Base-by-base conservation (phyloP, 2,888 invertebrate species). In the Diploptera punctata region DNA sequence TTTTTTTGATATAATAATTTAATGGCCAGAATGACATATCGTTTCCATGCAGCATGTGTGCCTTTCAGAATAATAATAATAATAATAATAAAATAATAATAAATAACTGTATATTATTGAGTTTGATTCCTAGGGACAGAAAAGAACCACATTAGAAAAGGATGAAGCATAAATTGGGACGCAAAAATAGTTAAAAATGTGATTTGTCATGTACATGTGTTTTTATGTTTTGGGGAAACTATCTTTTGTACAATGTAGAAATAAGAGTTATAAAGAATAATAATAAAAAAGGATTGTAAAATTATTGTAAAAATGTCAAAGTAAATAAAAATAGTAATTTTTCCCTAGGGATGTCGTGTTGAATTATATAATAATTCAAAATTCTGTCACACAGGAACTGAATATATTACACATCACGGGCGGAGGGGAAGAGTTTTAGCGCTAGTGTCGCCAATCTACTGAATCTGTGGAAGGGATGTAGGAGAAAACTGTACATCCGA, bases 201-300 rank as follows among this genome's bases (percentile, higher is more conserved):
- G 67, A 47, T 49, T n/a, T 67, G 67, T 67, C 31, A 19, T 67
- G 52, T 67, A 24, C 44, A 43, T 19, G 24, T 68, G 60, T 62
- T 61, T 70, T 62, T 60, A 47, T 47, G 44, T 49, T 61, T n/a
- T 70, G 33, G 62, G 70, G 54, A 68, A 49, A 60, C 47, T 70
- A 70, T 70, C 62, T 70, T 70, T 70, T 70, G 70, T 70, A 70
- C 70, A 70, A 70, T 61, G 29, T 70, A 70, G 70, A 60, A 38
- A 65, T 61, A 38, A 31, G 43, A 70, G 61, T 19, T 54, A 16
- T 21, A 68, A 68, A 54, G 18, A 43, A 43, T n/a, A n/a, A n/a
- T n/a, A n/a, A n/a, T n/a, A 52, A 68, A 18, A 65, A 21, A 33
- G 26, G 24, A n/a, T 13, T 54, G 43, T 52, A 67, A 67, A 29